Evolutionary conservation across 2,888 invertebrate genomes (phyloP), one percentile per base, ranked within the genome.

Genomic region (Synanthedon tipuliformis): DNA sequence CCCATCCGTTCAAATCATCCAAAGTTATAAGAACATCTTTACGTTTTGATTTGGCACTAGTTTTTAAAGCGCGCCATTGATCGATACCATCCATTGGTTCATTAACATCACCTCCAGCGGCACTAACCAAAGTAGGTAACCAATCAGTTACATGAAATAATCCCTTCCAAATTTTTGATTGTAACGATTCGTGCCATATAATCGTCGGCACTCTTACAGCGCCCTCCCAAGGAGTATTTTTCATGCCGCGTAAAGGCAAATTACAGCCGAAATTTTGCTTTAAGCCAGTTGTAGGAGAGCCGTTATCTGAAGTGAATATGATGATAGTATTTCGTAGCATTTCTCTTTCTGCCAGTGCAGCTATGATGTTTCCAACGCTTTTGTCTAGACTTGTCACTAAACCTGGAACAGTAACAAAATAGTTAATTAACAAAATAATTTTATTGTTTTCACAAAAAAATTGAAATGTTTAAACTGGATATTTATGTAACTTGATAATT

Each of bases 281-380:
- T 54, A 89, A 68, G 1, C 94, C 94, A 54, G 87, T 81, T 0
- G 93, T 90, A 1, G 93, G 91, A 0, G 92, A 94, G 0, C 95
- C 94, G 69, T 96, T 96, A 72, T 96, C 96, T 18, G 94, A 92
- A 58, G 93, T 90, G 71, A 96, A 96, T 12, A 96, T 69, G 45
- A 97, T 87, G 18, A 97, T 88, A 1, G 94, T 93, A 69, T 96
- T 92, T 27, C 93, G 83, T 59, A 95, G 81, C 81, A 95, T 91
- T 1, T 88, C 81, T 41, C 83, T 89, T 5, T 88, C 78, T 48
- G 90, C 86, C 55, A 97, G 78, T 2, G 93, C 91, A 18, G 86
- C 69, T 3, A 95, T 85, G 16, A 96, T 89, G 50, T 89, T 81
- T 0, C 95, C 95, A 0, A 97, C 88, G 23, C 94, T 92, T 57